Percentiles rank a stretch among this genome's conserved stretches.
phyloP scores from a whole-genome alignment of 2,113 vertebrate genomes.

The Genyomyrus donnyi region DNA sequence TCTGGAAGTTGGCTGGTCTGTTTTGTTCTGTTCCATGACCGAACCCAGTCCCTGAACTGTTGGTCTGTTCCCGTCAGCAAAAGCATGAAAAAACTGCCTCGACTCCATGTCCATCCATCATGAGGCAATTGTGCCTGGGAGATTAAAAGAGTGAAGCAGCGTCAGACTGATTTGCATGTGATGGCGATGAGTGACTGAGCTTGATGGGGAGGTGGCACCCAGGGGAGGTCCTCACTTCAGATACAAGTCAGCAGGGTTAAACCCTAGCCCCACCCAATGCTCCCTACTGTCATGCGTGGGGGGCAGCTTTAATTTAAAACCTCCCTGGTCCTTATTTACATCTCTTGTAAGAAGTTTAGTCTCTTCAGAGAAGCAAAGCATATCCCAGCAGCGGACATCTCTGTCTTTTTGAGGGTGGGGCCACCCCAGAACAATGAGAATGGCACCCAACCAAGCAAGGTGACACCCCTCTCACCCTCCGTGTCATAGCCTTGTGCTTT shows the following conservation, averaged over 20 bases:
- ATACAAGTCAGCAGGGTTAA: background rate
- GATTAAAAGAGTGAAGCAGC: background rate
- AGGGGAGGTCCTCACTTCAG: background rate
- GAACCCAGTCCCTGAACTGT: background rate
- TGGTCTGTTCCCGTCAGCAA: background rate
- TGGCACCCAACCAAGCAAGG: background rate
- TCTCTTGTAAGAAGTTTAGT: background rate
- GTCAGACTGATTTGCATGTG: conserved; percentile 14
- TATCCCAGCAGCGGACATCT: background rate
- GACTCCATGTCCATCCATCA: background rate
- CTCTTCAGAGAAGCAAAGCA: background rate
- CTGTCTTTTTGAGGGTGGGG: background rate
- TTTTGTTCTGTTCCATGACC: background rate
- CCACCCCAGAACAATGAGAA: background rate
- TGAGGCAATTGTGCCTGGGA: background rate
- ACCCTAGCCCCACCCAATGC: background rate
- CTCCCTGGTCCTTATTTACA: background rate
- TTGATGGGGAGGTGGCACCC: background rate
- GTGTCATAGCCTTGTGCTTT: background rate
- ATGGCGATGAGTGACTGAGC: background rate
- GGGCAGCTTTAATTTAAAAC: background rate
- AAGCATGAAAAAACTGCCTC: background rate
- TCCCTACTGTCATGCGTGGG: background rate
- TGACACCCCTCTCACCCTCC: background rate
- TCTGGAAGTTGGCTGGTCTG: background rate